Conservation (phyloP, 2,888 invertebrate genomes). For the Prionchulus punctatus region DNA sequence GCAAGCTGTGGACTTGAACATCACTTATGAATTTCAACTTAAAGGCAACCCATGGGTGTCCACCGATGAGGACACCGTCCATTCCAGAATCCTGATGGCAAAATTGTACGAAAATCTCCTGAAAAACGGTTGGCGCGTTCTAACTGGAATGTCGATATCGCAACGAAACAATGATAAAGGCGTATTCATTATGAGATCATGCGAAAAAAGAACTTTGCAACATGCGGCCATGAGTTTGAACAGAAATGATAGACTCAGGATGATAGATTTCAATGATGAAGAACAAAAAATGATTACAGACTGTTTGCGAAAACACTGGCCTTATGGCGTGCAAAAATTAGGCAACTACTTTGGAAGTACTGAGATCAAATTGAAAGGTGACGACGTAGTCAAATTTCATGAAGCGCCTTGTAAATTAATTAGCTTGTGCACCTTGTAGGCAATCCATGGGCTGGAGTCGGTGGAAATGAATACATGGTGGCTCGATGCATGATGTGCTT, state of each 20-base stretch:
- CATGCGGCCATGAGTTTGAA: conserved; percentile 10
- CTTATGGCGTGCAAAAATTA: conserved; percentile 10
- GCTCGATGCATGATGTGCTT: neutral
- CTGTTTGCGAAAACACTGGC: conserved; percentile 9
- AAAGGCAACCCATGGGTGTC: neutral
- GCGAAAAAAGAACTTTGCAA: neutral
- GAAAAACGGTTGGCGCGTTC: conserved; percentile 9
- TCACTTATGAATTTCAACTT: neutral
- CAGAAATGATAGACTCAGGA: conserved; percentile 6
- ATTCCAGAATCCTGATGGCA: conserved; percentile 10
- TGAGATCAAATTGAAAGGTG: conserved; percentile 12
- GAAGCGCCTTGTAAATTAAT: too few species aligned
- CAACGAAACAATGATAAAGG: conserved; percentile 11
- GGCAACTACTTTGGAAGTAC: neutral
- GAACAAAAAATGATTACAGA: conserved; percentile 1
- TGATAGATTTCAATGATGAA: conserved; percentile 11
- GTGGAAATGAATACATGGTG: neutral
- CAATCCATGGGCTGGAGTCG: neutral
- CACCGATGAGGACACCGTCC: conserved; percentile 7
- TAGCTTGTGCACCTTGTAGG: neutral
- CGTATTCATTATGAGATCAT: conserved; percentile 11
- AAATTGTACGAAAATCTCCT: conserved; percentile 6
- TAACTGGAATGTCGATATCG: conserved; percentile 8
- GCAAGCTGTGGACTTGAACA: neutral
- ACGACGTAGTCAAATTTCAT: too few species aligned